These are phyloP conservation scores for Takifugu ocellatus DNA, from an alignment of 2,797 vertebrate genomes.

Conservation along the genomic window DNA sequence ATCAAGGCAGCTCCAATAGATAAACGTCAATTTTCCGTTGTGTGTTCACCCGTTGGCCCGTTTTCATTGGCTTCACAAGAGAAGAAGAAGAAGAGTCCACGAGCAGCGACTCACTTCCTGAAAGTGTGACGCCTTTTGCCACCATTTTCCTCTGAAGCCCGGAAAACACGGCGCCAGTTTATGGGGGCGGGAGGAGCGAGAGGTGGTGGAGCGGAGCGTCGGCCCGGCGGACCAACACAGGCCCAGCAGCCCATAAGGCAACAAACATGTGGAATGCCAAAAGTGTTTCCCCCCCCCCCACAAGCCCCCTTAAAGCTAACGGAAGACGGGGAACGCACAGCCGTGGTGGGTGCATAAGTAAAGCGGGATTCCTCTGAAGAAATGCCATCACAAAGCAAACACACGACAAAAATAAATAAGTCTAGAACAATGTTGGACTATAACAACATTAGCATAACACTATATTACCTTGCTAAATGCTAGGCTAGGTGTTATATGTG, in stretches of 20 bases:
- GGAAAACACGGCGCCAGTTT: no score
- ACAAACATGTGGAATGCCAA: conserved; percentile 68
- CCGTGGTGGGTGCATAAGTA: conserved; percentile 37
- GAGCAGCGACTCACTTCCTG: no score
- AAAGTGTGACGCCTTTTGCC: neutral
- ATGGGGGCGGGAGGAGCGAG: conserved; percentile 26
- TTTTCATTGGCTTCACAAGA: conserved; percentile 1
- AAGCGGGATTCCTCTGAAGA: conserved; percentile 50
- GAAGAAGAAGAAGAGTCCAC: neutral
- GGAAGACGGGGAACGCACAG: conserved; percentile 35
- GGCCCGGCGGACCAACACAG: conserved; percentile 16
- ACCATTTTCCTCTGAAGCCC: neutral
- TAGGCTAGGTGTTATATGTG: conserved; percentile 59
- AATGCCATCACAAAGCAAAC: conserved; percentile 30
- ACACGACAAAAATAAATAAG: conserved; percentile 68
- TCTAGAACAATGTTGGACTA: conserved; percentile 58
- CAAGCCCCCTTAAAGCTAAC: conserved; percentile 65
- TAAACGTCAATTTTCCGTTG: conserved; percentile 13
- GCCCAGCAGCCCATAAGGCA: conserved; percentile 56
- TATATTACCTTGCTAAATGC: conserved; percentile 58
- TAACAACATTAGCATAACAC: conserved; percentile 35
- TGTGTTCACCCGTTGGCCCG: conserved; percentile 1
- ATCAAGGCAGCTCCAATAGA: conserved; percentile 32
- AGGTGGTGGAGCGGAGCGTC: conserved; percentile 35
- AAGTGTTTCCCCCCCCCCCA: conserved; percentile 37